Evolutionary conservation across 2,888 invertebrate species (phyloP), one percentile per base, ranked within the genome.

Genomic region (Pollenia labialis): DNA sequence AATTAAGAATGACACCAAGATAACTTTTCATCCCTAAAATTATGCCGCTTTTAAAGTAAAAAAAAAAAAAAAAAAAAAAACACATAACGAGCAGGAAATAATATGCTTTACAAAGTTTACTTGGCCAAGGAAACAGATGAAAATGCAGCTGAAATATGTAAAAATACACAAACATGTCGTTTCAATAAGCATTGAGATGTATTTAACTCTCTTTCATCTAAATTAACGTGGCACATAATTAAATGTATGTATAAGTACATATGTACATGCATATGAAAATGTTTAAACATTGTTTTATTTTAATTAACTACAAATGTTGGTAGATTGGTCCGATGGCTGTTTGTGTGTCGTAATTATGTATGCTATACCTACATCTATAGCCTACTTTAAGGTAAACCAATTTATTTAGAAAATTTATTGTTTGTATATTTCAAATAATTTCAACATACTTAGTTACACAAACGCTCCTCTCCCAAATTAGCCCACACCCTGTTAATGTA

Each of bases 391-490:
- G 74, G 68, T 23, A 50, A 50, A 66, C 1, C 8, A n/a, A 11
- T 16, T 80, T 56, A 71, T 50, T 71, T 56, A 64, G 18, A 44
- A 42, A 83, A 86, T 86, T 86, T 81, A 86, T 86, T 80, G 80
- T 76, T 76, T 81, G 83, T 83, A 80, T 6, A 83, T 83, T 83
- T 81, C 72, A 83, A 83, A 80, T 76, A 81, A 82, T 82, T 83
- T 86, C 48, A 40, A 11, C 8, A 16, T n/a, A 11, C 8, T 14
- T n/a, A 71, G 56, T 12, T 40, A 12, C 11, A 16, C 18, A 71
- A 58, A 18, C 56, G 42, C 62, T 12, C 62, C 23, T 3, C 58
- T 62, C 62, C 1, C 32, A 32, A 32, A 32, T 32, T 4, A 62
- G 50, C 52, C 48, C 56, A 48, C 46, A 32, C 48, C 48, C 60